A percentile compares a stretch with the other conserved stretches of the same genome.
These are phyloP conservation scores for Cliona cf. orientalis DNA, from an alignment of 37 sponge, comb jelly and placozoan species.

Conservation along the genomic window DNA sequence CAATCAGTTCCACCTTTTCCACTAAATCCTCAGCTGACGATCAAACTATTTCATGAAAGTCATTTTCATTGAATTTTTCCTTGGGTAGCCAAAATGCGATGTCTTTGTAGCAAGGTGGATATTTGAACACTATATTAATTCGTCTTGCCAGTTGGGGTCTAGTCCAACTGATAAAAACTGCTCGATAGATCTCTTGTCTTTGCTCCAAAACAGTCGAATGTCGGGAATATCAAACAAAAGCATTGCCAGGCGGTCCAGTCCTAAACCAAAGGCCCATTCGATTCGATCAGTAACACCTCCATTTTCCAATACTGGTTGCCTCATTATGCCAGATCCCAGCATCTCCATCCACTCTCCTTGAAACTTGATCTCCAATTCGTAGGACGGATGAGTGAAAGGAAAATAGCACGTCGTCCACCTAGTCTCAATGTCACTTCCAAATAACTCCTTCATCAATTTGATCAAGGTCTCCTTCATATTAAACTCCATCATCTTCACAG, in stretches of 20 bases:
- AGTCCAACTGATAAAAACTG: constrained; percentile 73
- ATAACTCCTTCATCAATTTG: constrained; percentile 74
- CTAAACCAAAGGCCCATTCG: constrained; percentile 98
- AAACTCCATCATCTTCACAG: constrained; percentile 70
- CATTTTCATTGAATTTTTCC: no score
- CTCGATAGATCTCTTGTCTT: constrained; percentile 74
- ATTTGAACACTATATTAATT: no score
- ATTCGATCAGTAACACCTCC: constrained; percentile 65
- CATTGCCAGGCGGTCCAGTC: constrained; percentile 96
- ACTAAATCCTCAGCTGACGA: no score
- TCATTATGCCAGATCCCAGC: constrained; percentile 93
- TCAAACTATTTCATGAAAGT: no score
- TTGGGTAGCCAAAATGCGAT: no score
- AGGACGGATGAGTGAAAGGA: constrained; percentile 98
- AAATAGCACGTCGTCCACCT: constrained; percentile 80
- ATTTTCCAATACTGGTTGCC: constrained; percentile 61
- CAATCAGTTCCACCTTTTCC: no score
- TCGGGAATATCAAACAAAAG: constrained; percentile 89
- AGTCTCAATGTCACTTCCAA: constrained; percentile 71
- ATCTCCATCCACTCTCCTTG: constrained; percentile 94
- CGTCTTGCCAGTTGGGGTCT: constrained; percentile 15
- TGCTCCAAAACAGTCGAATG: constrained; percentile 92
- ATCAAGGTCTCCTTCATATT: constrained; percentile 72
- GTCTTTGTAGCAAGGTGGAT: no score
- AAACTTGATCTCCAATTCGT: constrained; percentile 89